Percentiles rank a stretch among this genome's conserved stretches.
phyloP scores from a whole-genome alignment of 2,113 vertebrate species.

The Rhegmatorhina hoffmannsi region DNA sequence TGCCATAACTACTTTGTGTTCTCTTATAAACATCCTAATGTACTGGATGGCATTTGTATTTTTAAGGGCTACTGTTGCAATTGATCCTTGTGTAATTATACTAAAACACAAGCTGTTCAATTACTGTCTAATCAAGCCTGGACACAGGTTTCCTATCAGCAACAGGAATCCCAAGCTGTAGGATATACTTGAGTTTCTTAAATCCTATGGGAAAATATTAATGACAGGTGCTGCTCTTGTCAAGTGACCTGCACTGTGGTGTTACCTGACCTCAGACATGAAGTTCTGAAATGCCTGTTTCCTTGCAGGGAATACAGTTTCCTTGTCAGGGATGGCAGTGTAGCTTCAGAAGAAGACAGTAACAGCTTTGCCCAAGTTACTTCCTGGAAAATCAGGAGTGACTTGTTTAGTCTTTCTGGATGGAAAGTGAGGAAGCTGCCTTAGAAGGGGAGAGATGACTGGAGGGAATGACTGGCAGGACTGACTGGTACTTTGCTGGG shows the following conservation, averaged over 20 bases:
- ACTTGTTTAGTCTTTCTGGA: background rate
- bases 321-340: background rate
- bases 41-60: background rate
- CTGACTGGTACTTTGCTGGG: background rate
- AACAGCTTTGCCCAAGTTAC: background rate
- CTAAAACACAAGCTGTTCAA: background rate
- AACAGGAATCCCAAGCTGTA: background rate
- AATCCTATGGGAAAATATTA: background rate
- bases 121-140: background rate
- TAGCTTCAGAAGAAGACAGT: background rate
- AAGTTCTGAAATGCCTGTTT: background rate
- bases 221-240: background rate
- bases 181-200: background rate
- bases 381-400: slow-evolving; percentile 37
- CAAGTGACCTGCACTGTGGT: background rate
- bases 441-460: background rate
- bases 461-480: background rate
- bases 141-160: background rate
- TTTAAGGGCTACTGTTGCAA: background rate
- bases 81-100: background rate
- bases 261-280: background rate
- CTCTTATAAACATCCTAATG: background rate
- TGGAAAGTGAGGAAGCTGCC: background rate
- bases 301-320: background rate
- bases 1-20: background rate